Evolutionary conservation across 2,113 vertebrate species (phyloP).

Genomic region (Cacatua alba): DNA sequence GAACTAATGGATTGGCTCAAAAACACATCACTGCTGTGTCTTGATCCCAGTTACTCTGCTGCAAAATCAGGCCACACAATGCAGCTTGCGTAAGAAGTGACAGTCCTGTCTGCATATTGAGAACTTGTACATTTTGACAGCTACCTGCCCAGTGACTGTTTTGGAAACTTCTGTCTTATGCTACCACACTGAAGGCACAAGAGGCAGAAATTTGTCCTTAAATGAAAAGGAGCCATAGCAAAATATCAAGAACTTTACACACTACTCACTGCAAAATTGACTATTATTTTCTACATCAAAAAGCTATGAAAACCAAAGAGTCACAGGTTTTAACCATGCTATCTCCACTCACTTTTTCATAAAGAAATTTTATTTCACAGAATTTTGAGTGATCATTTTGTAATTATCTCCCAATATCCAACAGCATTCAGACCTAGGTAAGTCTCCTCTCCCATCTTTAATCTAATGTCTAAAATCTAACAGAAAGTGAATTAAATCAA

Average conservation of each 20-base stretch:
- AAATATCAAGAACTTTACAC: background rate
- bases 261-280: background rate
- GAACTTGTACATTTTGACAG: background rate
- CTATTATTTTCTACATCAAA: background rate
- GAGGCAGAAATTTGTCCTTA: background rate
- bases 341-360: background rate
- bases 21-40: background rate
- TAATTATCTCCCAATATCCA: background rate
- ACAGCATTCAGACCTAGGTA: background rate
- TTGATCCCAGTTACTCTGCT: background rate
- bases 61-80: background rate
- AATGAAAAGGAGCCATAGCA: background rate
- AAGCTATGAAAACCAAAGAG: background rate
- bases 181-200: background rate
- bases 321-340: background rate
- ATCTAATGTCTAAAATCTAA: background rate
- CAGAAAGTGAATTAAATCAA: background rate
- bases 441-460: background rate
- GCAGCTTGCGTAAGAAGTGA: background rate
- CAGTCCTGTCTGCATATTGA: background rate
- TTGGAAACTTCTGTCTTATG: background rate
- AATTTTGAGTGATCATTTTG: background rate
- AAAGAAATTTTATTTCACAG: background rate
- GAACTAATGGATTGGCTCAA: background rate
- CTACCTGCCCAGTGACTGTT: background rate